A percentile compares a stretch with the other conserved stretches of the same genome.
Evolutionary conservation across 2,888 invertebrate genomes (phyloP).

Genomic region (Thereva unica): DNA sequence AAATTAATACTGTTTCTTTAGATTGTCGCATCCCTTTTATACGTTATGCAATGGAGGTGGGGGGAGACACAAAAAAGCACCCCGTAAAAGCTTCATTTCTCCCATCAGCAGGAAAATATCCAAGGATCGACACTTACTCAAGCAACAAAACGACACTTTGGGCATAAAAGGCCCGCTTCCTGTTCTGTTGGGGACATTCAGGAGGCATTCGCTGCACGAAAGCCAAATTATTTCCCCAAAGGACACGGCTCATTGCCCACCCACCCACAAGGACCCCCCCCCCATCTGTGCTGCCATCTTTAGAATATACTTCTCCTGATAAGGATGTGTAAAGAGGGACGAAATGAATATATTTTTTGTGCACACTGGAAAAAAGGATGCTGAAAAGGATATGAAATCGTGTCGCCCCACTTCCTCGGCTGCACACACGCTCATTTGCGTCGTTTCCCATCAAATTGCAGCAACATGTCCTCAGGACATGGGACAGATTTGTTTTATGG

Average conservation of each 20-base stretch:
- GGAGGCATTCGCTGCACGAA: neutral
- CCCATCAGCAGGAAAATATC: neutral
- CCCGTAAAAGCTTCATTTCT: no score
- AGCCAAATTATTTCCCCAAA: conserved; percentile 26
- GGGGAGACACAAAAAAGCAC: no score
- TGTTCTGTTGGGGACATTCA: neutral
- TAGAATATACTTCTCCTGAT: no score
- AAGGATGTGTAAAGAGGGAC: no score
- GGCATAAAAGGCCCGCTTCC: conserved; percentile 3
- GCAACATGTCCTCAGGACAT: conserved; percentile 31
- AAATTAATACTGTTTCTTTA: no score
- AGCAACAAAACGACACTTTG: conserved; percentile 28
- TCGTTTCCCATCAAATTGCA: conserved; percentile 24
- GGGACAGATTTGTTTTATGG: conserved; percentile 37
- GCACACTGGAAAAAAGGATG: no score
- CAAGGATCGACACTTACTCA: conserved; percentile 10
- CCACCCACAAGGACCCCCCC: neutral
- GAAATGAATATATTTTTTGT: no score
- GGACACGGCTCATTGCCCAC: conserved; percentile 27
- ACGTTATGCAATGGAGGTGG: no score
- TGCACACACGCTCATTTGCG: conserved; percentile 7
- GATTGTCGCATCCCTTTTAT: no score
- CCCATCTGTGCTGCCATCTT: no score
- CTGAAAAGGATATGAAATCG: neutral
- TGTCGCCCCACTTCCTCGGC: neutral